These are phyloP conservation scores for Drosophila leontia DNA, from an alignment of 1,140 invertebrate genomes.

Conservation along the genomic window DNA sequence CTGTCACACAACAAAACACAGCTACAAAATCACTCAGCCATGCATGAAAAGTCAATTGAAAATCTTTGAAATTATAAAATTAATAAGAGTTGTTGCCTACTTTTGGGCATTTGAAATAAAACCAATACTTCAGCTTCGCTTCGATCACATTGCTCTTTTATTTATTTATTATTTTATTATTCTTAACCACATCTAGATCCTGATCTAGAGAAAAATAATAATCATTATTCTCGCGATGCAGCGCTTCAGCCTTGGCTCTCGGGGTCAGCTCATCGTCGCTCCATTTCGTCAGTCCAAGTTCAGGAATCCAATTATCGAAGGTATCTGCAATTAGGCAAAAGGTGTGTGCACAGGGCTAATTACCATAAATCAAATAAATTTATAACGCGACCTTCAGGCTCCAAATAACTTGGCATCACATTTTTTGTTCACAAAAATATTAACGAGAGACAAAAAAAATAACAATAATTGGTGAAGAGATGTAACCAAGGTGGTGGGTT, in stretches of 20 bases:
- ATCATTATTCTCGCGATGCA: conserved; percentile 45
- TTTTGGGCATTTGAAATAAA: conserved; percentile 34
- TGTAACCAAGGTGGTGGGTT: neutral
- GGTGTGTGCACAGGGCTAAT: conserved; percentile 41
- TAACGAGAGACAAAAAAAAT: conserved; percentile 5
- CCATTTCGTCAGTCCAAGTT: conserved; percentile 65
- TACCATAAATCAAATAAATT: conserved; percentile 74
- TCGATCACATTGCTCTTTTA: conserved; percentile 12
- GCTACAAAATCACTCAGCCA: neutral
- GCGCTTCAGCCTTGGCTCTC: conserved; percentile 40
- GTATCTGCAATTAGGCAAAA: conserved; percentile 73
- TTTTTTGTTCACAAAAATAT: conserved; percentile 16
- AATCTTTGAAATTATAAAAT: neutral
- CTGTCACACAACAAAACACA: neutral
- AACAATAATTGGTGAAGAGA: neutral
- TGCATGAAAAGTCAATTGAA: neutral
- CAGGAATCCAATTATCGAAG: conserved; percentile 78
- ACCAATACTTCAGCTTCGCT: neutral
- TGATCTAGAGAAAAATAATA: neutral
- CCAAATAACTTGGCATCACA: conserved; percentile 24
- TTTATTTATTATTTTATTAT: neutral
- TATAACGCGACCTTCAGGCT: conserved; percentile 47
- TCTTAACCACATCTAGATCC: conserved; percentile 6
- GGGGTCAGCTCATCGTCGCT: conserved; percentile 28
- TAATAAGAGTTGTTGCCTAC: conserved; percentile 22